These are phyloP conservation scores for Hapalemur alaotrensis DNA, from an alignment of 2,797 vertebrate genomes.

Conservation along the genomic window DNA sequence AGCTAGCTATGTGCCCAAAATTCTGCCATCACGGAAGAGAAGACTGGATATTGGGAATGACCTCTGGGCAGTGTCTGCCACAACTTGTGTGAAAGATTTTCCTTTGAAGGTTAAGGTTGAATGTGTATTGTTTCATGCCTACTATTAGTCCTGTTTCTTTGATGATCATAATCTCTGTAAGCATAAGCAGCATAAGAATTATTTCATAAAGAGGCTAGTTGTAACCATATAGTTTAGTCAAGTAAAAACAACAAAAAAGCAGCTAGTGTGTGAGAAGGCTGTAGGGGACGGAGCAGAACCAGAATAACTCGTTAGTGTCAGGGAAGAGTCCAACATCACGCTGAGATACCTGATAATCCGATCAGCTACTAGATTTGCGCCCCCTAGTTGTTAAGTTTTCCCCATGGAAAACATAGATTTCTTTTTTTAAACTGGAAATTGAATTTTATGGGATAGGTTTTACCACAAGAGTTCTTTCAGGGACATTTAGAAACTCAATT, in stretches of 20 bases:
- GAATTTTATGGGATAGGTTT: background rate
- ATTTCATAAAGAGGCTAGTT: too few species aligned
- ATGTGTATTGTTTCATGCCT: background rate
- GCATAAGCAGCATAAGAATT: background rate
- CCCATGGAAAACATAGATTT: background rate
- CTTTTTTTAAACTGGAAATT: background rate
- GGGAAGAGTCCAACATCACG: background rate
- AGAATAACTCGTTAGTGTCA: background rate
- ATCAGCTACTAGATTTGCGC: background rate
- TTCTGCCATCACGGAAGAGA: background rate
- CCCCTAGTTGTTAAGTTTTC: background rate
- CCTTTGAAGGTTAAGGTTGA: background rate
- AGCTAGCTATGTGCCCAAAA: background rate
- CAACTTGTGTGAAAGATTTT: background rate
- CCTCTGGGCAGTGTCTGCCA: too few species aligned
- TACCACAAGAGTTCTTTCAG: background rate
- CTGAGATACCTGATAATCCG: background rate
- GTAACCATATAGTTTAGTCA: too few species aligned
- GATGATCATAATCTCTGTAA: background rate
- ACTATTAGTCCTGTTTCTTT: background rate
- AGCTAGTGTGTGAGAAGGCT: background rate
- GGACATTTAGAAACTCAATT: background rate
- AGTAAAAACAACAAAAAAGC: background rate
- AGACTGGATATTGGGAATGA: background rate
- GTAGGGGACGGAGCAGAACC: background rate